Conservation (phyloP, 2,113 vertebrate species). For the Choloepus hoffmanni region DNA sequence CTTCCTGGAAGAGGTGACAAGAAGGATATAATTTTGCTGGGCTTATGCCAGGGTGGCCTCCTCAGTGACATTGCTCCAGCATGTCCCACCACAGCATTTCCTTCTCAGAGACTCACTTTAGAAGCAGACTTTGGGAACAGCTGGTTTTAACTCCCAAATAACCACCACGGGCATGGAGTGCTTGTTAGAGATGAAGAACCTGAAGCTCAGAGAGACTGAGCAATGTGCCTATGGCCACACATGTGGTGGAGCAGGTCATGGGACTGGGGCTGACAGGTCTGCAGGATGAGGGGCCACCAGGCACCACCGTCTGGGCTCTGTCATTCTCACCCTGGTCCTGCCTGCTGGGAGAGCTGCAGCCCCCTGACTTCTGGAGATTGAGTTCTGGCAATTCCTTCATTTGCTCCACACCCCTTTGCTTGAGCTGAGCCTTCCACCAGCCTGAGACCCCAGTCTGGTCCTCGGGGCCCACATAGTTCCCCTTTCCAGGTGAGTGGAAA, state of each 20-base stretch:
- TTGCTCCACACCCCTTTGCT: neutral
- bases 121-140: neutral
- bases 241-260: neutral
- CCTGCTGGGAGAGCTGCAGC: neutral
- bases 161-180: neutral
- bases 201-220: neutral
- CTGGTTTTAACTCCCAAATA: neutral
- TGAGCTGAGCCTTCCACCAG: neutral
- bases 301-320: too few relatives aligned
- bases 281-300: neutral
- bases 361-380: neutral
- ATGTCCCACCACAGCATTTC: accelerated
- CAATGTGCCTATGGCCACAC: neutral
- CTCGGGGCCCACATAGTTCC: neutral
- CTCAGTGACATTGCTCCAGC: neutral
- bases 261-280: neutral
- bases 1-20: neutral
- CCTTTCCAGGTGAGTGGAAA: neutral
- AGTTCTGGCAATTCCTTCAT: neutral
- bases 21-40: neutral
- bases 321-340: too few relatives aligned
- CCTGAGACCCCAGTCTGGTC: neutral
- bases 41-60: neutral
- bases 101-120: neutral
- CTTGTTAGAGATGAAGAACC: neutral